Percentiles rank a stretch among this genome's conserved stretches.
Evolutionary conservation across 1,140 invertebrate genomes (phyloP).

Genomic region (Drosophila santomea): DNA sequence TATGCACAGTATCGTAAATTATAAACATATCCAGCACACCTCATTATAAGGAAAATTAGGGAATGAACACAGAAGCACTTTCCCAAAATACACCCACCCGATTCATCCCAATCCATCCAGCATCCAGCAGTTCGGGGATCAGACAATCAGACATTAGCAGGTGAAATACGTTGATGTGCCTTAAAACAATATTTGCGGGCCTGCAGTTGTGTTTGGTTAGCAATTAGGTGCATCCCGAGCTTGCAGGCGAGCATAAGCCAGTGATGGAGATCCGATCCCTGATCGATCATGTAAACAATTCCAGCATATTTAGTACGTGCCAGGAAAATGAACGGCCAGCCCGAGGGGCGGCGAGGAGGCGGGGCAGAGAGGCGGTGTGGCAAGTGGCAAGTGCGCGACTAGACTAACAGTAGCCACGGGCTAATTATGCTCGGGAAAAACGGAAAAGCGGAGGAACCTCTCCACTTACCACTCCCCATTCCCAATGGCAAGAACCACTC

Average conservation of each 20-base stretch:
- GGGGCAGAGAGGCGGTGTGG: not conserved
- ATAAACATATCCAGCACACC: slow-evolving; percentile 76
- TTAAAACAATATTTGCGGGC: slow-evolving; percentile 77
- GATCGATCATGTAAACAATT: slow-evolving; percentile 76
- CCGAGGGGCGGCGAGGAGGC: slow-evolving; percentile 19
- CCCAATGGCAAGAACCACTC: slow-evolving; percentile 29
- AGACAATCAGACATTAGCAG: slow-evolving; percentile 57
- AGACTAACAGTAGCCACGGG: slow-evolving; percentile 69
- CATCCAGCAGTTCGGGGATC: slow-evolving; percentile 10
- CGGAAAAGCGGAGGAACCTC: slow-evolving; percentile 10
- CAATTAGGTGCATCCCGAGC: slow-evolving; percentile 68
- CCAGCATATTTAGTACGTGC: slow-evolving; percentile 79
- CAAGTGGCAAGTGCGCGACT: slow-evolving; percentile 21
- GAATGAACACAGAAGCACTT: slow-evolving; percentile 32
- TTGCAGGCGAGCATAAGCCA: slow-evolving; percentile 45
- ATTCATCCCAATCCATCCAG: slow-evolving; percentile 1
- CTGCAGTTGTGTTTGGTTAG: slow-evolving; percentile 68
- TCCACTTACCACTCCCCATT: not conserved
- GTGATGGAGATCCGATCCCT: slow-evolving; percentile 29
- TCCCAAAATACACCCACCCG: slow-evolving; percentile 27
- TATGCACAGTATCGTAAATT: slow-evolving; percentile 65
- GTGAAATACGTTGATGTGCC: slow-evolving; percentile 77
- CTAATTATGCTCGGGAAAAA: slow-evolving; percentile 64
- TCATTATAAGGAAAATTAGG: slow-evolving; percentile 60
- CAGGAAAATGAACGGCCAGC: slow-evolving; percentile 71